Conservation (phyloP, 2,888 invertebrate genomes). For the Graphium colonna region DNA sequence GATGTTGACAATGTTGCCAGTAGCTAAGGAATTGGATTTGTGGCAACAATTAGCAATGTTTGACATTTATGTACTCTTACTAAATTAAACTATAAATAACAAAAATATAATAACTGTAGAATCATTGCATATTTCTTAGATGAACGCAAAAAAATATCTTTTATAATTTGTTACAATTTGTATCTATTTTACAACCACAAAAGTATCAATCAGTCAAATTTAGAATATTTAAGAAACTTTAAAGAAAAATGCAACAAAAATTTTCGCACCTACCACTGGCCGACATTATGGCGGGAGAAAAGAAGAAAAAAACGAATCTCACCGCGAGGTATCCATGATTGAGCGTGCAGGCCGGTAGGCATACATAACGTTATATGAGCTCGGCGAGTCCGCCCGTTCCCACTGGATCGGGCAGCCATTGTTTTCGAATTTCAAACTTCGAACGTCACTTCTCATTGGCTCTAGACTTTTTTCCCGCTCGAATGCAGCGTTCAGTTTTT, state of each 20-base stretch:
- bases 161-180: too few relatives aligned
- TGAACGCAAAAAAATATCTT: too few relatives aligned
- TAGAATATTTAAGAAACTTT: too few relatives aligned
- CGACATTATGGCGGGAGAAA: background rate
- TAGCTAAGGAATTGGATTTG: background rate
- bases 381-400: conserved; percentile 15
- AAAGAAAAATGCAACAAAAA: background rate
- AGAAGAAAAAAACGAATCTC: conserved; percentile 2
- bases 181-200: too few relatives aligned
- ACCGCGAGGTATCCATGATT: conserved; percentile 4
- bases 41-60: too few relatives aligned
- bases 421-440: conserved; percentile 22
- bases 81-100: too few relatives aligned
- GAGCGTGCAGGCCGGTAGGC: background rate
- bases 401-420: conserved; percentile 20
- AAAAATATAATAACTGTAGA: too few relatives aligned
- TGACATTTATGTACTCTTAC: too few relatives aligned
- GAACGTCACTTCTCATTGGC: conserved; percentile 23
- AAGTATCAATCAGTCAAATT: too few relatives aligned
- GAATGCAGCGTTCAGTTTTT: conserved; percentile 15
- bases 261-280: background rate
- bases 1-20: background rate
- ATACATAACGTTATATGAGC: conserved; percentile 16
- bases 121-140: too few relatives aligned
- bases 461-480: conserved; percentile 9